Evolutionary conservation across 1,140 invertebrate species (phyloP), one percentile per base, ranked within the genome.

Genomic region (Cotesia typhae): DNA sequence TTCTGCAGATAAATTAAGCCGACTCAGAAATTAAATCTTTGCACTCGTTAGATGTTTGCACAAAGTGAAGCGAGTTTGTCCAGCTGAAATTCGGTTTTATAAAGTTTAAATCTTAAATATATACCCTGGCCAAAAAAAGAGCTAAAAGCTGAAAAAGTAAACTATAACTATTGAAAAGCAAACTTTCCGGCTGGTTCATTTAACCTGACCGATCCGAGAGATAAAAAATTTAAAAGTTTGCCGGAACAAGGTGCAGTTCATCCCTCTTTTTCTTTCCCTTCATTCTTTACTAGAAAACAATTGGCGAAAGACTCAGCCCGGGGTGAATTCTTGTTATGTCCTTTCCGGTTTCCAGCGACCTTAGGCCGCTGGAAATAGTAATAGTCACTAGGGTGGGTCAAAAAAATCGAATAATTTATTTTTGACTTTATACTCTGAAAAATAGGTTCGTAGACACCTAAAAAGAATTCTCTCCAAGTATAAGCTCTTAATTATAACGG

Each of bases 121-220:
- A 55, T n/a, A 55, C 17, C 12, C 53, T 9, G 4, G 1, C 17
- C 53, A 55, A n/a, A n/a, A 55, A 47, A 65, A 17, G 17, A 6
- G 6, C 28, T 1, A 67, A 67, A 67, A 47, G 5, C n/a, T 12
- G 47, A 41, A 20, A 47, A 47, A 36, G 38, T n/a, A 38, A 59
- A 28, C 14, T 36, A 37, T 36, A 59, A 28, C 14, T 36, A 37
- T 36, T 52, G 5, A 67, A 52, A 52, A 51, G 51, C 53, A 20
- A 52, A 67, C 65, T 59, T 20, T 60, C 57, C 10, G 38, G 41
- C 68, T 61, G 52, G 57, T 70, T 70, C 57, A 41, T 61, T 70
- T 28, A 70, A 70, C 61, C 68, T 37, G 20, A 41, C 35, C 41
- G 41, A 70, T 70, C 61, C 41, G 55, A 35, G 12, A 4, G 47